These are phyloP conservation scores for Hyposoter didymator DNA, from an alignment of 2,888 invertebrate species.

Conservation along the genomic window DNA sequence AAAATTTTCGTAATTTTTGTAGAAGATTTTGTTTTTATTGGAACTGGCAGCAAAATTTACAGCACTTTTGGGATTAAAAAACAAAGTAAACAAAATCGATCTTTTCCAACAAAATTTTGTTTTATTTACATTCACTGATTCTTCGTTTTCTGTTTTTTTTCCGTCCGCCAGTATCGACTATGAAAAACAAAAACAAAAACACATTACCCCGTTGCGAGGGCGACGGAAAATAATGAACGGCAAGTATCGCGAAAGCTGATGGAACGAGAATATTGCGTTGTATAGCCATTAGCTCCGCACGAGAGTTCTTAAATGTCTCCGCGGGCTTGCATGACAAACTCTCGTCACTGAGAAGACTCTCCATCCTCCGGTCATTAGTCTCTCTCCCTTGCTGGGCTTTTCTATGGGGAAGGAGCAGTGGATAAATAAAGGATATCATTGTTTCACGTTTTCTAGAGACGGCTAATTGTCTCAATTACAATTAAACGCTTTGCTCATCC, in stretches of 20 bases:
- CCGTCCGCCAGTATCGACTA: not conserved
- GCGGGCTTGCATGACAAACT: constrained; percentile 39
- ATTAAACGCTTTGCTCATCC: constrained; percentile 53
- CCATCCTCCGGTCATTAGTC: constrained; percentile 53
- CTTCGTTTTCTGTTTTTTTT: not conserved
- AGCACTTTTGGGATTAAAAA: no score
- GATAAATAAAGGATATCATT: constrained; percentile 8
- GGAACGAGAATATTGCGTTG: constrained; percentile 17
- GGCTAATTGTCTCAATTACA: constrained; percentile 60
- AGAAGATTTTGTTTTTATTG: no score
- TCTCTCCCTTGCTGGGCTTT: constrained; percentile 17
- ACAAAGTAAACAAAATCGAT: no score
- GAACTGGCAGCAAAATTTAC: no score
- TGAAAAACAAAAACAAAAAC: not conserved
- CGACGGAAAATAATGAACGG: not conserved
- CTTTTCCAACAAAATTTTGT: not conserved
- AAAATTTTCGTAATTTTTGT: no score
- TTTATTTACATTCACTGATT: not conserved
- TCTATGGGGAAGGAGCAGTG: not conserved
- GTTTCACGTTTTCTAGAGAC: constrained; percentile 41
- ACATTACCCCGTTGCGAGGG: not conserved
- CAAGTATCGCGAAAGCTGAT: constrained; percentile 13
- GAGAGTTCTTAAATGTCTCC: not conserved
- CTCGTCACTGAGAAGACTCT: constrained; percentile 22
- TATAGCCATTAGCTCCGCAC: constrained; percentile 21